phyloP scores from a whole-genome alignment of 2,113 vertebrate species.

The Holacanthus passer region DNA sequence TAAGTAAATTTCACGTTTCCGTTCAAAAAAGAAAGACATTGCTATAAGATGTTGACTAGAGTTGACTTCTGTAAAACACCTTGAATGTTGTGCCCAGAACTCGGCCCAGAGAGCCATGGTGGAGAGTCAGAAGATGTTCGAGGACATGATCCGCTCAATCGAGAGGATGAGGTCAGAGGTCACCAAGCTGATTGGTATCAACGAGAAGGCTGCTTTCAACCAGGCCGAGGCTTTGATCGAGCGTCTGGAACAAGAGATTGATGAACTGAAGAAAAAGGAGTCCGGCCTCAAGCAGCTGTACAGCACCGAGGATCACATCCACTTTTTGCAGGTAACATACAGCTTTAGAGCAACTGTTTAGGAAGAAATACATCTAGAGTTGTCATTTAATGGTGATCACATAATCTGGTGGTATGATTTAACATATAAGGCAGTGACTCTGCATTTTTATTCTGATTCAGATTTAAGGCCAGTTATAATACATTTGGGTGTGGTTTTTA shows the following conservation, averaged over 20 bases:
- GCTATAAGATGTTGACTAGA: not conserved
- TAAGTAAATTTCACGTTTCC: not conserved
- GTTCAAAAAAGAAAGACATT: not conserved
- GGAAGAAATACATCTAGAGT: not conserved
- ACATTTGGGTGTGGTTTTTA: not conserved
- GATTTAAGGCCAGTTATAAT: not conserved
- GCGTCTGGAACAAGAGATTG: slow-evolving; percentile 87
- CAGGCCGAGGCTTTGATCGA: slow-evolving; percentile 86
- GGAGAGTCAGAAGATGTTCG: slow-evolving; percentile 88
- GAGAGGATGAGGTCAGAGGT: slow-evolving; percentile 89
- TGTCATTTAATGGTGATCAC: not conserved
- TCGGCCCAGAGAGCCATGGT: slow-evolving; percentile 87
- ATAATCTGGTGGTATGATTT: not conserved
- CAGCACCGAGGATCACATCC: slow-evolving; percentile 88
- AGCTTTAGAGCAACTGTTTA: not conserved
- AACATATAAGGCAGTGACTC: not conserved
- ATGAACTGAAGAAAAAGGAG: slow-evolving; percentile 87
- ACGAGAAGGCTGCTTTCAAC: slow-evolving; percentile 86
- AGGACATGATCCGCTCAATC: slow-evolving; percentile 87
- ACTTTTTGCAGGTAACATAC: slow-evolving; percentile 84
- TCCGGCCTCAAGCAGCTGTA: slow-evolving; percentile 86
- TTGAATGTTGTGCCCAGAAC: slow-evolving; percentile 71
- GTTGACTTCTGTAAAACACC: slow-evolving; percentile 13
- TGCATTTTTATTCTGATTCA: not conserved
- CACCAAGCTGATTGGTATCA: slow-evolving; percentile 87